Conservation (phyloP, 1,140 invertebrate species). For the Magallana angulata region DNA sequence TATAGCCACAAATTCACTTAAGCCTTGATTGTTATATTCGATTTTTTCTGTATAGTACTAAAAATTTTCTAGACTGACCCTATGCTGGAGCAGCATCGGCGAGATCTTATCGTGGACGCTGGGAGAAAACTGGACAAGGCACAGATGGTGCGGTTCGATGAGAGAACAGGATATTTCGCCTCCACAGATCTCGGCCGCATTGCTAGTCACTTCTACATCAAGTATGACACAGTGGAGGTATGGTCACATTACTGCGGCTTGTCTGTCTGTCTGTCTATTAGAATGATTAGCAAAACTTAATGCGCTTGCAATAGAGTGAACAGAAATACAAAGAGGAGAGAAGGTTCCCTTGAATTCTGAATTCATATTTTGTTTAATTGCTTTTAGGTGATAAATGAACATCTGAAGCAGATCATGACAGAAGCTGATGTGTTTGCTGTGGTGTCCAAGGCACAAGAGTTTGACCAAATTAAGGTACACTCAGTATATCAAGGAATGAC, state of each 20-base stretch:
- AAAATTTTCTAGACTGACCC: conserved; percentile 85
- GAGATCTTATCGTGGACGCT: conserved; percentile 88
- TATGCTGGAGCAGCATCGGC: conserved; percentile 86
- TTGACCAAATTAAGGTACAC: conserved; percentile 91
- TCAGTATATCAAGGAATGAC: no score
- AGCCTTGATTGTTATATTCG: no score
- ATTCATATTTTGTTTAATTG: background rate
- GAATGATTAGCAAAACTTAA: no score
- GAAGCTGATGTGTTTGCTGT: conserved; percentile 92
- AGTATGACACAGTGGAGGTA: conserved; percentile 95
- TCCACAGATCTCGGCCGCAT: conserved; percentile 94
- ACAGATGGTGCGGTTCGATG: conserved; percentile 95
- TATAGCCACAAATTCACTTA: no score
- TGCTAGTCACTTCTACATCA: conserved; percentile 98
- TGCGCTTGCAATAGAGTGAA: no score
- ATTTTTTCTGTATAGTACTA: no score
- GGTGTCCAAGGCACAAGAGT: conserved; percentile 95
- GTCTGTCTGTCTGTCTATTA: background rate
- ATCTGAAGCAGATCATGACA: conserved; percentile 87
- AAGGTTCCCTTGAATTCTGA: no score
- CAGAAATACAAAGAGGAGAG: no score
- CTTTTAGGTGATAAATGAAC: conserved; percentile 79
- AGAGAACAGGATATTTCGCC: conserved; percentile 89
- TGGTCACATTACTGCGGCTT: background rate
- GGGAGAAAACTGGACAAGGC: conserved; percentile 94